Conservation (phyloP, 2,797 vertebrate species). For the Saxicola maurus region DNA sequence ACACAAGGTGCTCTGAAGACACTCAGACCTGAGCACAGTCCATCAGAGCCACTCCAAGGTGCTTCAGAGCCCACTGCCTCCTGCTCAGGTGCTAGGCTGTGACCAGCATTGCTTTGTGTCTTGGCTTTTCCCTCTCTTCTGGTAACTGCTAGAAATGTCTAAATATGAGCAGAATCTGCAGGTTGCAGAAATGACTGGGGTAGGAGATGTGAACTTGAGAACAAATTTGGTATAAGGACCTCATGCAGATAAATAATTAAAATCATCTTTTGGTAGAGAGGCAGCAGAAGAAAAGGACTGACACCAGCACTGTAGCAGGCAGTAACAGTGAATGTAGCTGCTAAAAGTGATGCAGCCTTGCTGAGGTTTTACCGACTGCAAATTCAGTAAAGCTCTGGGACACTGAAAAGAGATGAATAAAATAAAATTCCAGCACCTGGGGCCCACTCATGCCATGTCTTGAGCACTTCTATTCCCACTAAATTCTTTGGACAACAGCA, state of each 20-base stretch:
- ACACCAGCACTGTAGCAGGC: not conserved
- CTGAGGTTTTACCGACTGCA: not conserved
- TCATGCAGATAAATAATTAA: not conserved
- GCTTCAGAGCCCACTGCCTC: not conserved
- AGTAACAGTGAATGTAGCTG: not conserved
- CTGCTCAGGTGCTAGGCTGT: not conserved
- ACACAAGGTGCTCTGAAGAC: not conserved
- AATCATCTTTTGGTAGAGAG: not conserved
- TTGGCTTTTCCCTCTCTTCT: not conserved
- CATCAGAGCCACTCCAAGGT: not conserved
- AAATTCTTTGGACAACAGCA: not conserved
- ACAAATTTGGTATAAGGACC: not conserved
- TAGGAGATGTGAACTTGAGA: not conserved
- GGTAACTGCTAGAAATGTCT: not conserved
- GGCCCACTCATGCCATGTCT: not conserved
- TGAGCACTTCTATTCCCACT: not conserved
- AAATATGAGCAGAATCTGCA: not conserved
- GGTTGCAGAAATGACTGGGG: not conserved
- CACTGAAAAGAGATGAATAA: not conserved
- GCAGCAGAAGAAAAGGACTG: not conserved
- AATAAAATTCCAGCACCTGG: not conserved
- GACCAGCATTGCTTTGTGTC: not conserved
- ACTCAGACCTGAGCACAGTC: not conserved
- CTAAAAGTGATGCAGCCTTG: not conserved
- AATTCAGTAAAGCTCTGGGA: not conserved